Evolutionary conservation across 2,113 vertebrate species (phyloP).

Genomic region (rabbit (Oryctolagus cuniculus)): mOryCun1.1 NC_091443.1:108469001-108469500

Average conservation of each 20-base stretch:
- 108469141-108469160: not conserved
- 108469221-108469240: conserved; percentile 9
- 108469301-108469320: not conserved
- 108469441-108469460: too few relatives aligned
- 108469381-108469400: too few relatives aligned
- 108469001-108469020: not conserved
- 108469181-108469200: not conserved
- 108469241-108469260: not conserved
- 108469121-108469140: not conserved
- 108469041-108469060: not conserved
- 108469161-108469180: not conserved
- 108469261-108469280: not conserved
- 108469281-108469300: not conserved
- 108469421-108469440: too few relatives aligned
- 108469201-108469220: not conserved
- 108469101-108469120: not conserved
- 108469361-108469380: too few relatives aligned
- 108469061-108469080: not conserved
- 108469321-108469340: too few relatives aligned
- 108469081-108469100: conserved; percentile 9
- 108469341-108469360: too few relatives aligned
- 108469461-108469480: too few relatives aligned
- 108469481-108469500: too few relatives aligned
- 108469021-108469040: not conserved
- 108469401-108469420: too few relatives aligned